Conservation (phyloP, 2,797 vertebrate species). For the Zalophus californianus region DNA sequence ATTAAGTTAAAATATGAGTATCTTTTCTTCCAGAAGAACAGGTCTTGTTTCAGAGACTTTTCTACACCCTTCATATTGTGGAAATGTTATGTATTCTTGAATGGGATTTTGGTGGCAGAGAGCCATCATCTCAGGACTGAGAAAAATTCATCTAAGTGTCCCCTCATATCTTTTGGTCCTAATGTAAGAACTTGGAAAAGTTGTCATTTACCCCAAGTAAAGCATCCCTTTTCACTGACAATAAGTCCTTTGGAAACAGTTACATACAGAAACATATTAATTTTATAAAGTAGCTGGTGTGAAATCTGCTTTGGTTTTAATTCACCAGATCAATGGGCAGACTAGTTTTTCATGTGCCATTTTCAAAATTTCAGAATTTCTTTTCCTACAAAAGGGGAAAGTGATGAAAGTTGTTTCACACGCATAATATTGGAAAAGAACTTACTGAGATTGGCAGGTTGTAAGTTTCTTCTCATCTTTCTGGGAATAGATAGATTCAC, state of each 20-base stretch:
- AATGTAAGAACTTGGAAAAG: background rate
- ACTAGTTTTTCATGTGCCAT: background rate
- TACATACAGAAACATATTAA: background rate
- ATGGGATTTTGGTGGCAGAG: background rate
- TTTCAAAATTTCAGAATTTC: slow-evolving; percentile 55
- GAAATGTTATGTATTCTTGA: background rate
- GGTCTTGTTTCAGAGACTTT: background rate
- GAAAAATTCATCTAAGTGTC: background rate
- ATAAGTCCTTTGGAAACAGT: background rate
- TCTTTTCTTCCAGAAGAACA: slow-evolving; percentile 4
- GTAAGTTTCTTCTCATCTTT: slow-evolving; percentile 67
- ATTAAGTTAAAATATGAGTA: background rate
- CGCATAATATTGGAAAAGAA: slow-evolving; percentile 19
- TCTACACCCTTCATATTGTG: background rate
- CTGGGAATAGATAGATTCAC: slow-evolving; percentile 70
- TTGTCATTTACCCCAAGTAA: slow-evolving; percentile 19
- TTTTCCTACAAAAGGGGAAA: slow-evolving; percentile 23
- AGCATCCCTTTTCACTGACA: background rate
- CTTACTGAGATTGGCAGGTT: slow-evolving; percentile 61
- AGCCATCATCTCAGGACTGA: background rate
- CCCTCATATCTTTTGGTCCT: background rate
- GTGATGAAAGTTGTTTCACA: slow-evolving; percentile 61
- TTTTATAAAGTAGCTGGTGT: background rate
- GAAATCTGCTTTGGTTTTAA: slow-evolving; percentile 57
- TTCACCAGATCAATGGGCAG: slow-evolving; percentile 35